phyloP scores from a whole-genome alignment of 2,113 vertebrate species.

The Turnix velox region DNA sequence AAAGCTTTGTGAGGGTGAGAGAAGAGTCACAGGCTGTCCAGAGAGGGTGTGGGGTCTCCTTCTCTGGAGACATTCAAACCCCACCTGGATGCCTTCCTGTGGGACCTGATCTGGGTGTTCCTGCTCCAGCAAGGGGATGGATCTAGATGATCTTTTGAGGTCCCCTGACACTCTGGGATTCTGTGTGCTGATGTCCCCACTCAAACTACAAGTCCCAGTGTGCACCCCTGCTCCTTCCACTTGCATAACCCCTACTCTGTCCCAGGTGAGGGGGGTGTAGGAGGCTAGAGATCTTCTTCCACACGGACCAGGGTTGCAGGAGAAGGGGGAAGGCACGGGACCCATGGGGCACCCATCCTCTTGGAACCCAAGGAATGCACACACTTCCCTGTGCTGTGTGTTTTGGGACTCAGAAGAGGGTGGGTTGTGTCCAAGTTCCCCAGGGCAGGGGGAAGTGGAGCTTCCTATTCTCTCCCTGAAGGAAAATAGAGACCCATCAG shows the following conservation, averaged over 20 bases:
- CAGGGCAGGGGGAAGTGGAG: rapidly evolving
- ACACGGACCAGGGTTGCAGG: rapidly evolving
- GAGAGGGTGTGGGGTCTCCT: no score
- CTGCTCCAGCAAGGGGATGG: no score
- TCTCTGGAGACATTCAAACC: no score
- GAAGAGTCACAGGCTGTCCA: no score
- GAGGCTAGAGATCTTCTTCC: background rate
- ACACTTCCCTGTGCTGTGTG: rapidly evolving
- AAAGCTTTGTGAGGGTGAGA: no score
- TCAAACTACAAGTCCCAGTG: background rate
- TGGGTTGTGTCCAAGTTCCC: background rate
- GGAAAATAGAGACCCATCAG: background rate
- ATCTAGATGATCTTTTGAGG: no score
- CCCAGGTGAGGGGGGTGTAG: rapidly evolving
- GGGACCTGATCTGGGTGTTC: no score
- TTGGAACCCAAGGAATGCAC: rapidly evolving
- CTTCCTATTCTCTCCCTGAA: background rate
- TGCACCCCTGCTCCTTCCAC: background rate
- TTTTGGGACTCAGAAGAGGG: background rate
- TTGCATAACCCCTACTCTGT: background rate
- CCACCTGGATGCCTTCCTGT: no score
- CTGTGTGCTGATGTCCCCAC: no score
- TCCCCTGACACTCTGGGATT: no score
- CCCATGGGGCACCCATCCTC: rapidly evolving
- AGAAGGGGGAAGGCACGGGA: background rate